phyloP scores from a whole-genome alignment of 2,797 vertebrate genomes.

The Simalia tracyae region DNA sequence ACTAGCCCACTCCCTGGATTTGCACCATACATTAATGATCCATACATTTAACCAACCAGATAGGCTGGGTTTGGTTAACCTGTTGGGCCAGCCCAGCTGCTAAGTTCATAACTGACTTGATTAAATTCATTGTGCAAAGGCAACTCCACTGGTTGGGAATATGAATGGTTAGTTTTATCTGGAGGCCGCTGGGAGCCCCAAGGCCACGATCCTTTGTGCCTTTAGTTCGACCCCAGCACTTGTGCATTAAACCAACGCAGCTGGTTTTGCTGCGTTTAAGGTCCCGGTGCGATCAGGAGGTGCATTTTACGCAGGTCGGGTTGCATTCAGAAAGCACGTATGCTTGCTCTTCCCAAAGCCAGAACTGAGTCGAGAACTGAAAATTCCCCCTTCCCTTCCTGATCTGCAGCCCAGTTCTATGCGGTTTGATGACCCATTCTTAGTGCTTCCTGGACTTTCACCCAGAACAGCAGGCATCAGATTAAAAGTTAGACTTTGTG shows the following conservation, averaged over 20 bases:
- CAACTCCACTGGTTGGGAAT: background rate
- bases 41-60: background rate
- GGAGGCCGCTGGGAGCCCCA: background rate
- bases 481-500: background rate
- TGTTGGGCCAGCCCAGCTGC: background rate
- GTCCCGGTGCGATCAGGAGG: background rate
- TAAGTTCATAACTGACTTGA: background rate
- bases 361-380: background rate
- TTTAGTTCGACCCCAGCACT: background rate
- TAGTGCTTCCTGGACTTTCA: background rate
- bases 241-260: background rate
- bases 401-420: background rate
- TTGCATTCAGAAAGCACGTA: background rate
- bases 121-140: background rate
- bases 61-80: too few species aligned
- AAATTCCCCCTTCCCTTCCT: background rate
- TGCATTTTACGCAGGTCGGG: background rate
- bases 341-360: background rate
- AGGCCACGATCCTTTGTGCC: background rate
- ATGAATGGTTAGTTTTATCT: background rate
- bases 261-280: background rate
- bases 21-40: background rate
- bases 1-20: background rate
- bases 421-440: background rate
- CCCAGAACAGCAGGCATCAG: accelerated